Evolutionary conservation across 2,797 vertebrate genomes (phyloP).

Genomic region (Paratrypauchen microcephalus): DNA sequence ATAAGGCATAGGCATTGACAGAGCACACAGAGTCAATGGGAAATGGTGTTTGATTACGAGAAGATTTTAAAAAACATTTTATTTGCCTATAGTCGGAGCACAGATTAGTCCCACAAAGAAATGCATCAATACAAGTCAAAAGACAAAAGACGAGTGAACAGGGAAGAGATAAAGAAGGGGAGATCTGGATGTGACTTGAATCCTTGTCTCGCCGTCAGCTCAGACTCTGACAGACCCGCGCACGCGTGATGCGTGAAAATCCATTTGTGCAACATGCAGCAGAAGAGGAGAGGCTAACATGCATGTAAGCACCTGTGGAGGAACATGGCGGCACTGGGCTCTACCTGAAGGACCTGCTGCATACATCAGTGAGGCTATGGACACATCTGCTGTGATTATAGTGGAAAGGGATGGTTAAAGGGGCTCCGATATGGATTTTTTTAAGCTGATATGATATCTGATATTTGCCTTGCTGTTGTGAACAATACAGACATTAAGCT

Average conservation of each 20-base stretch:
- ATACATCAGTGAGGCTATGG: conserved; percentile 10
- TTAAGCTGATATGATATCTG: too few relatives aligned
- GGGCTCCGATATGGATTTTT: too few relatives aligned
- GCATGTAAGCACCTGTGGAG: conserved; percentile 14
- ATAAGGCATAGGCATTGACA: conserved; percentile 16
- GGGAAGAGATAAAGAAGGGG: conserved; percentile 22
- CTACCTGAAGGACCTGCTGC: background rate
- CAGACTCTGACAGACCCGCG: conserved; percentile 49
- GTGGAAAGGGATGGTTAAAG: too few relatives aligned
- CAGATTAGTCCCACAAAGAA: background rate
- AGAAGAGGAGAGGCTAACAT: conserved; percentile 30
- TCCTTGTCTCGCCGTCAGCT: conserved; percentile 64
- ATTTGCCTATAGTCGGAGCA: conserved; percentile 1
- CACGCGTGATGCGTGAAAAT: conserved; percentile 71
- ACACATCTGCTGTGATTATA: conserved; percentile 52
- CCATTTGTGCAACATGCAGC: conserved; percentile 60
- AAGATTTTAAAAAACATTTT: conserved; percentile 4
- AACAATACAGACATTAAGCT: too few relatives aligned
- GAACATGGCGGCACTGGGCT: background rate
- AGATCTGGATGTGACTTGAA: conserved; percentile 51
- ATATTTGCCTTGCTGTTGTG: too few relatives aligned
- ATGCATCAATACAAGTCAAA: conserved; percentile 21
- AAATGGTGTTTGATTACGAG: conserved; percentile 1
- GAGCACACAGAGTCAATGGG: conserved; percentile 9
- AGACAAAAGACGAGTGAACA: conserved; percentile 21